Evolutionary conservation across 2,888 invertebrate genomes (phyloP).

Genomic region (Synanthedon andrenaeformis): DNA sequence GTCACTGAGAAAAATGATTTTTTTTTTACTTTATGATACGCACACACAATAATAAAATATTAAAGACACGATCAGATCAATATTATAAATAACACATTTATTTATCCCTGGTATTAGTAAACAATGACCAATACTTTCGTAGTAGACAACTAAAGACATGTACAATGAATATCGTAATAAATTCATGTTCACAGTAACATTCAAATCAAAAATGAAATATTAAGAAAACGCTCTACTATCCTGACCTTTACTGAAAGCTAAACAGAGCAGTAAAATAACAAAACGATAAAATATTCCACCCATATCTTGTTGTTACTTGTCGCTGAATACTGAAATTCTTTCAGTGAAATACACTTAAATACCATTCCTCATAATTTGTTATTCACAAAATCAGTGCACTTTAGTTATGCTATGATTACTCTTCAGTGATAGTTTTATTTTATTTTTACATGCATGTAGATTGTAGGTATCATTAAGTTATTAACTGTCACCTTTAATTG

Average conservation of each 20-base stretch:
- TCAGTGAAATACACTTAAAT: slow-evolving; percentile 18
- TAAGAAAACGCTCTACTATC: slow-evolving; percentile 4
- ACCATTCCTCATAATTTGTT: slow-evolving; percentile 8
- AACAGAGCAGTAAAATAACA: slow-evolving; percentile 5
- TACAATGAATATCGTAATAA: too few species aligned
- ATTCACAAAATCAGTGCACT: background rate
- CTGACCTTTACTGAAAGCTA: slow-evolving; percentile 6
- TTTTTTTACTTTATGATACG: too few species aligned
- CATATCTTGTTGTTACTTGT: slow-evolving; percentile 15
- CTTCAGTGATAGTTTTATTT: background rate
- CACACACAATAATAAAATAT: too few species aligned
- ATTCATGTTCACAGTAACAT: too few species aligned
- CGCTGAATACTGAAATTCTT: slow-evolving; percentile 12
- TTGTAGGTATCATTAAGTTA: background rate
- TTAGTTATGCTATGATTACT: background rate
- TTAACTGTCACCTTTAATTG: background rate
- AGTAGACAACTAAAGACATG: too few species aligned
- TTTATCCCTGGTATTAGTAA: too few species aligned
- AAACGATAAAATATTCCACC: slow-evolving; percentile 11
- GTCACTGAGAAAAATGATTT: too few species aligned
- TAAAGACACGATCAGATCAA: too few species aligned
- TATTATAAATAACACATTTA: too few species aligned
- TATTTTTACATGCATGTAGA: background rate
- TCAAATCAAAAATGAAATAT: too few species aligned
- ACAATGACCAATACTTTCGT: too few species aligned